A percentile compares a stretch with the other conserved stretches of the same genome.
Conservation (phyloP, 2,797 vertebrate species). For the Telmatherina bonti region DNA sequence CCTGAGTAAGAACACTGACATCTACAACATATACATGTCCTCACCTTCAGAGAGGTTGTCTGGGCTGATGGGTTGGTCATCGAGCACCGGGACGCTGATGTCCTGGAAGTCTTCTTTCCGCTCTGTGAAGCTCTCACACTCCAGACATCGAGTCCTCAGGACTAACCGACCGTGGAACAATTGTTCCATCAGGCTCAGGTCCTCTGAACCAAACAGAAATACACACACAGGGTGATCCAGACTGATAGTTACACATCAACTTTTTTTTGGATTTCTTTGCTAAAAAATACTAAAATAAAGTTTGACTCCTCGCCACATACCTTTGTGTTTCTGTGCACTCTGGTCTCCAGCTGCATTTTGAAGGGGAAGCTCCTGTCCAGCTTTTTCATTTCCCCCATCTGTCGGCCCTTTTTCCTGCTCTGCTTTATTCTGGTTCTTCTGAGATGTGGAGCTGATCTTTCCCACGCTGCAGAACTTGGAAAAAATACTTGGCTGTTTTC, state of each 20-base stretch:
- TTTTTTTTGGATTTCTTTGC: neutral
- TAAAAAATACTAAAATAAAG: too few relatives aligned
- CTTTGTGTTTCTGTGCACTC: constrained; percentile 47
- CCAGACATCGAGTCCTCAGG: constrained; percentile 94
- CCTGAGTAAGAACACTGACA: too few relatives aligned
- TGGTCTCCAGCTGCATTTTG: constrained; percentile 11
- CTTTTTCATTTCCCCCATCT: constrained; percentile 54
- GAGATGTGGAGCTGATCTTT: constrained; percentile 84
- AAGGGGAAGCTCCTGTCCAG: neutral
- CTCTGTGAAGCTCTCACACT: constrained; percentile 97
- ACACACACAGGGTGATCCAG: neutral
- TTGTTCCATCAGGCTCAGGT: constrained; percentile 91
- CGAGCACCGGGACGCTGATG: constrained; percentile 97
- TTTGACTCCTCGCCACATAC: constrained; percentile 54
- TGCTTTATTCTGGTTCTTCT: constrained; percentile 76
- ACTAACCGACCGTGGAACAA: constrained; percentile 97
- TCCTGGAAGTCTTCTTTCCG: constrained; percentile 97
- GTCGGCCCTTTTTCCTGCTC: constrained; percentile 38
- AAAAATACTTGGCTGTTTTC: constrained; percentile 95
- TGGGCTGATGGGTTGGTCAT: constrained; percentile 87
- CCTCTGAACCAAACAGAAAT: constrained; percentile 44
- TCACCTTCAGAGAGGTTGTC: constrained; percentile 89
- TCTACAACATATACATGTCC: constrained; percentile 8
- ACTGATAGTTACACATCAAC: neutral
- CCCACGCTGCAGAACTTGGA: constrained; percentile 95